Evolutionary conservation across 2,113 vertebrate genomes (phyloP).

Genomic region (Cyprinodon tularosa): DNA sequence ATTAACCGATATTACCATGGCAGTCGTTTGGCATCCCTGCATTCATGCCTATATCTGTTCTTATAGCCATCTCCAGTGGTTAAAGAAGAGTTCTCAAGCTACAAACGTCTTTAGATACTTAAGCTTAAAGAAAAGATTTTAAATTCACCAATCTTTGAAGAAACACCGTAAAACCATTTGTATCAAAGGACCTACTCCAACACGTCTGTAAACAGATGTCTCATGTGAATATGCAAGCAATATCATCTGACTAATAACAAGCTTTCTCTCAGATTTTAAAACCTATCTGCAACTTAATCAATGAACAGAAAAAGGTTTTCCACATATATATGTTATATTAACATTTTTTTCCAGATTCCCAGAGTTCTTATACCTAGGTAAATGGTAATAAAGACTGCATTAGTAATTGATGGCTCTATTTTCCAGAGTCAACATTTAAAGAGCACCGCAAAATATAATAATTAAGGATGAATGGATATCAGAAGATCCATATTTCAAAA

Average conservation of each 20-base stretch:
- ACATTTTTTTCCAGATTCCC: not conserved
- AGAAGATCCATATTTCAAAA: too few relatives aligned
- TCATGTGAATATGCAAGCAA: not conserved
- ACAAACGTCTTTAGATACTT: slow-evolving; percentile 48
- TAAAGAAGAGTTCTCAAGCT: slow-evolving; percentile 42
- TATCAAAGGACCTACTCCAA: not conserved
- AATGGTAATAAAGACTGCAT: too few relatives aligned
- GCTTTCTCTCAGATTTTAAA: not conserved
- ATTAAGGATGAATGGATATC: too few relatives aligned
- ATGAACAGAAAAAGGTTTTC: not conserved
- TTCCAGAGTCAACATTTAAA: too few relatives aligned
- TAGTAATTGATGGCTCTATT: too few relatives aligned
- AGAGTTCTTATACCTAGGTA: too few relatives aligned
- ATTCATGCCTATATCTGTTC: slow-evolving; percentile 35
- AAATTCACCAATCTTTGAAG: slow-evolving; percentile 3
- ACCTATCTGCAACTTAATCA: not conserved
- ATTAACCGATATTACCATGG: slow-evolving; percentile 65
- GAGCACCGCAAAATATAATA: too few relatives aligned
- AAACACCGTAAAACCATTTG: not conserved
- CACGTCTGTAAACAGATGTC: not conserved
- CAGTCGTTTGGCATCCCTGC: slow-evolving; percentile 56
- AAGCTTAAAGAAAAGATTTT: slow-evolving; percentile 46
- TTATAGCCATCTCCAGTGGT: slow-evolving; percentile 38
- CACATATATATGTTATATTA: not conserved
- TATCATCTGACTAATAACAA: not conserved